phyloP scores from a whole-genome alignment of 2,888 invertebrate genomes.

The Tethea ocularis region DNA sequence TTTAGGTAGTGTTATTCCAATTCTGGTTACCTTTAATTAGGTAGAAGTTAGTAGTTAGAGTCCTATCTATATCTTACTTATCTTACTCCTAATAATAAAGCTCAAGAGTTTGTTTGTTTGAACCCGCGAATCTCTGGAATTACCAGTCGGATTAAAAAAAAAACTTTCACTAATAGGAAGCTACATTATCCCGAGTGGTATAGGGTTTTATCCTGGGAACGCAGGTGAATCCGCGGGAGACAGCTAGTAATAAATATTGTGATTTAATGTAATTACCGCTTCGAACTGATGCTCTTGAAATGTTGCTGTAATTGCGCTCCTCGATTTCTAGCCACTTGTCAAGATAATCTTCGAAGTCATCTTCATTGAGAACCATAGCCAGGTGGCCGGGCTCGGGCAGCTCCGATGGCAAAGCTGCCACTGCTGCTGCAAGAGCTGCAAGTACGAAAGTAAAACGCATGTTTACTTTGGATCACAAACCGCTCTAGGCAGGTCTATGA shows the following conservation, averaged over 20 bases:
- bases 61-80: too few relatives aligned
- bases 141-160: too few relatives aligned
- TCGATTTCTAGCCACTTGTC: slow-evolving; percentile 67
- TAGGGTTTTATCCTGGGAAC: too few relatives aligned
- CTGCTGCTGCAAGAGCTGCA: slow-evolving; percentile 37
- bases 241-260: too few relatives aligned
- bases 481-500: slow-evolving; percentile 6
- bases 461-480: slow-evolving; percentile 11
- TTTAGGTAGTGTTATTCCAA: not conserved
- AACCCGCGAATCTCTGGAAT: too few relatives aligned
- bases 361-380: slow-evolving; percentile 65
- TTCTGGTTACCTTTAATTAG: slow-evolving; percentile 5
- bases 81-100: too few relatives aligned
- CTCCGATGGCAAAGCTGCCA: slow-evolving; percentile 41
- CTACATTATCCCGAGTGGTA: too few relatives aligned
- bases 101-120: too few relatives aligned
- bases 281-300: slow-evolving; percentile 33
- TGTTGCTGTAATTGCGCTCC: slow-evolving; percentile 49
- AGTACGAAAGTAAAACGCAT: slow-evolving; percentile 38
- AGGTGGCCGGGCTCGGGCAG: slow-evolving; percentile 65
- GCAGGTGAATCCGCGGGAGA: too few relatives aligned
- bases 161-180: too few relatives aligned
- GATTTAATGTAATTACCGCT: slow-evolving; percentile 50
- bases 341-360: slow-evolving; percentile 76
- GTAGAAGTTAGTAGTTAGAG: not conserved